Conservation (phyloP, 2,797 vertebrate species). For the Heteromormyrus szaboi region DNA sequence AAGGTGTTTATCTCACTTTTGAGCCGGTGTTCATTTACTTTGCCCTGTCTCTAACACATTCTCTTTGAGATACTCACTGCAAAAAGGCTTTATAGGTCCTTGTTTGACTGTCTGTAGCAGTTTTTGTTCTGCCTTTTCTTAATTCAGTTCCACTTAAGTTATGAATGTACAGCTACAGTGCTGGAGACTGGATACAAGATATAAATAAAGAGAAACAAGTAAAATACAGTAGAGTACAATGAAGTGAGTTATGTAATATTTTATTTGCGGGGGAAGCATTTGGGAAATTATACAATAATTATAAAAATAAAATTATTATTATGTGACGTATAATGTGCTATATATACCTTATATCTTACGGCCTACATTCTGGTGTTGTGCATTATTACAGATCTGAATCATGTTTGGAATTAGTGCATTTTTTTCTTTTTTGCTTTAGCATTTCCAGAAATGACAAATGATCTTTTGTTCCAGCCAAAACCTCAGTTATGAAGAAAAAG, state of each 20-base stretch:
- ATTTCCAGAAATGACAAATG: conserved; percentile 15
- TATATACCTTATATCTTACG: neutral
- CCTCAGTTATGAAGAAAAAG: conserved; percentile 9
- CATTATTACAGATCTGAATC: neutral
- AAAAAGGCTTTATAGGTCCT: neutral
- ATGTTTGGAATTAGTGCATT: neutral
- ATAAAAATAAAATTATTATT: neutral
- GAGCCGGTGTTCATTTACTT: neutral
- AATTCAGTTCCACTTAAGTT: neutral
- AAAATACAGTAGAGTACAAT: neutral
- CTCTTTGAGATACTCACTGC: neutral
- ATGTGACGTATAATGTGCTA: neutral
- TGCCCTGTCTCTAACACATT: neutral
- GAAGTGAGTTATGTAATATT: neutral
- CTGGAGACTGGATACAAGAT: neutral
- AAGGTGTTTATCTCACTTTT: neutral
- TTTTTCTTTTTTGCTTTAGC: neutral
- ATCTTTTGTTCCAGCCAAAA: conserved; percentile 19
- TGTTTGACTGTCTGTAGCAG: neutral
- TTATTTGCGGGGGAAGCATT: neutral
- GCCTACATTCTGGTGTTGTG: neutral
- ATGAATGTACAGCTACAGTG: neutral
- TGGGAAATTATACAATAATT: neutral
- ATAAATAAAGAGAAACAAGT: neutral
- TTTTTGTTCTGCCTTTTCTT: neutral